Evolutionary conservation across 2,888 invertebrate genomes (phyloP).

Genomic region (Hecatera dysodea): DNA sequence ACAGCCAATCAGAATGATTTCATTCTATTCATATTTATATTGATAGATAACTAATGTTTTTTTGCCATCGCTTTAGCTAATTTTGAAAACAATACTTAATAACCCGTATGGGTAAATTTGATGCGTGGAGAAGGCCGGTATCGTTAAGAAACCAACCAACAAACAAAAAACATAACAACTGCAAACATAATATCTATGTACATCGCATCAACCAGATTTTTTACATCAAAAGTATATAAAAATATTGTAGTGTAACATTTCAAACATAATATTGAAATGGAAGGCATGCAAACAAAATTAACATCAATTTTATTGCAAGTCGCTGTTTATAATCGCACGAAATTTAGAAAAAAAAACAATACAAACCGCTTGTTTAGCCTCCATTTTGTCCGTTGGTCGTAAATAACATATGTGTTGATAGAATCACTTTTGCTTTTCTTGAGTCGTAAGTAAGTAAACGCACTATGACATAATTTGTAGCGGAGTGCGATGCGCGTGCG

Average conservation of each 20-base stretch:
- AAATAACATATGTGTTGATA: slow-evolving; percentile 51
- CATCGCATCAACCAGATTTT: slow-evolving; percentile 23
- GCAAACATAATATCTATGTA: slow-evolving; percentile 4
- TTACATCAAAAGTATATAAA: slow-evolving; percentile 2
- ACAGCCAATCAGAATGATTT: slow-evolving; percentile 8
- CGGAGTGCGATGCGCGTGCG: slow-evolving; percentile 68
- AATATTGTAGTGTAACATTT: slow-evolving; percentile 16
- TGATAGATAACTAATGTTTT: not conserved
- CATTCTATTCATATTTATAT: slow-evolving; percentile 15
- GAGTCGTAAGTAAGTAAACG: slow-evolving; percentile 64
- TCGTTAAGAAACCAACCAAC: slow-evolving; percentile 1
- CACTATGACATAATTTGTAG: slow-evolving; percentile 68
- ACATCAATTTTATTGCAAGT: slow-evolving; percentile 58
- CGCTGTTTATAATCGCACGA: slow-evolving; percentile 53
- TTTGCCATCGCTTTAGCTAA: slow-evolving; percentile 27
- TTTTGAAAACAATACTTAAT: not conserved
- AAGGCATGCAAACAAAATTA: slow-evolving; percentile 53
- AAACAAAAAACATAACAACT: slow-evolving; percentile 17
- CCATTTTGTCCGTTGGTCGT: slow-evolving; percentile 67
- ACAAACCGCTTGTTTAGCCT: slow-evolving; percentile 77
- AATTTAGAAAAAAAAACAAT: slow-evolving; percentile 47
- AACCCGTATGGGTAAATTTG: slow-evolving; percentile 3
- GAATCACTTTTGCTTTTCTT: slow-evolving; percentile 60
- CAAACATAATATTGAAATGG: slow-evolving; percentile 31
- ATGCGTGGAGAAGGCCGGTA: not conserved